Evolutionary conservation across 2,113 vertebrate species (phyloP).

Genomic region (Alexandromys fortis): DNA sequence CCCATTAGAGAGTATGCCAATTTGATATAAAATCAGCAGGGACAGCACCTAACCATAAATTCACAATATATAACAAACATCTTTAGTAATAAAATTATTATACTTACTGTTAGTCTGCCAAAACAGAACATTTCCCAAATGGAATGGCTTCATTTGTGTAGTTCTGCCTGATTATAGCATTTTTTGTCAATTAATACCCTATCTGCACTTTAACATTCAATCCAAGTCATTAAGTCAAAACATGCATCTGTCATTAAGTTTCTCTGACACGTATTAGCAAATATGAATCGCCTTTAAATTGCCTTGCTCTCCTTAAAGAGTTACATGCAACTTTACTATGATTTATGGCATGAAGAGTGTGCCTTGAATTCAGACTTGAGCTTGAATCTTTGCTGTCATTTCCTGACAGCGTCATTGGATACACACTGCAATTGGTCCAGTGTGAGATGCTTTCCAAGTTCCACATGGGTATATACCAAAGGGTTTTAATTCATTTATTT

Average conservation of each 20-base stretch:
- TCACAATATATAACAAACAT: not conserved
- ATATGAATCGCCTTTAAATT: not conserved
- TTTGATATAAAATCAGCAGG: not conserved
- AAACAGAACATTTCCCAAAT: not conserved
- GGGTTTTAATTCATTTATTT: not conserved
- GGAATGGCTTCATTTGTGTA: not conserved
- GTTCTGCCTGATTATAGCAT: not conserved
- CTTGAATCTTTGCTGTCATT: not conserved
- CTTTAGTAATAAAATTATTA: not conserved
- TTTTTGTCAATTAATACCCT: slow-evolving; percentile 16
- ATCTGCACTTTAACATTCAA: not conserved
- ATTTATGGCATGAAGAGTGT: not conserved
- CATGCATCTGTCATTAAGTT: not conserved
- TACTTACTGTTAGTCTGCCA: not conserved
- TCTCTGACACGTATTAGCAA: not conserved
- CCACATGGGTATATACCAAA: not conserved
- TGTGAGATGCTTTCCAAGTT: not conserved
- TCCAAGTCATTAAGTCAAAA: not conserved
- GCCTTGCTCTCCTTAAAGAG: not conserved
- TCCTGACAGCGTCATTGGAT: not conserved
- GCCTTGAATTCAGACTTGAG: not conserved
- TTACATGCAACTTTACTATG: not conserved
- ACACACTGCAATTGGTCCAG: not conserved
- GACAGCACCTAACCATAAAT: not conserved
- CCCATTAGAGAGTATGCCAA: not conserved